Percentiles rank a stretch among this genome's conserved stretches.
Evolutionary conservation across 2,888 invertebrate genomes (phyloP).

Genomic region (Palloptera scutellata): DNA sequence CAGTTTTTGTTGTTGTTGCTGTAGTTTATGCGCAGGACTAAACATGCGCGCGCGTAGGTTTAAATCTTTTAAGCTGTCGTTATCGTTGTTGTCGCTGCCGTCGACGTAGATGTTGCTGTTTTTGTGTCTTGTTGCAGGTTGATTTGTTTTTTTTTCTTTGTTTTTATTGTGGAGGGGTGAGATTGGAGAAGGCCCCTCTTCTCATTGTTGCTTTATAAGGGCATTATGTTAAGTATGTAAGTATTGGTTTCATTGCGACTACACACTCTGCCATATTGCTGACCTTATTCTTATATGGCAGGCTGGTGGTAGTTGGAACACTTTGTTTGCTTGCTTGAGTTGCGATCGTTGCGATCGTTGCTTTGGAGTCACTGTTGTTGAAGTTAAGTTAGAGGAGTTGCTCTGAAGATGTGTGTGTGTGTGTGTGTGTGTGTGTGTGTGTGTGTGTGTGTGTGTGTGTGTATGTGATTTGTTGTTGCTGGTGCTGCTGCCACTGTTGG

Average conservation of each 20-base stretch:
- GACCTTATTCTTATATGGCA: slow-evolving; percentile 20
- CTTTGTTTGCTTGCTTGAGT: no score
- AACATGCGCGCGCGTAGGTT: slow-evolving; percentile 11
- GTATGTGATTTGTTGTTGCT: slow-evolving; percentile 48
- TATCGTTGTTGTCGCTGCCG: slow-evolving; percentile 5
- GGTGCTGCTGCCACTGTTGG: slow-evolving; percentile 31
- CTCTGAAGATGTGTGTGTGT: slow-evolving; percentile 7
- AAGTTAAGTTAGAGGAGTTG: no score
- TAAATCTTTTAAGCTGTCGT: slow-evolving; percentile 1
- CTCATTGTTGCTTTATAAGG: slow-evolving; percentile 17
- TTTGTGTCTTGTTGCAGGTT: slow-evolving; percentile 17
- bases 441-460: slow-evolving; percentile 26
- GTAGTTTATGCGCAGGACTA: not conserved
- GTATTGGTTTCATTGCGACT: not conserved
- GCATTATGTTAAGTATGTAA: not conserved
- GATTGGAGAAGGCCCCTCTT: no score
- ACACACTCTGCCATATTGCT: slow-evolving; percentile 2
- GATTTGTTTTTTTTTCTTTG: slow-evolving; percentile 12
- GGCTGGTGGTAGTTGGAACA: not conserved
- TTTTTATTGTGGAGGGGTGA: not conserved
- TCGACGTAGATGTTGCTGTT: no score
- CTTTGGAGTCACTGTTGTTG: no score
- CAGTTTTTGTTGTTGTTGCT: no score
- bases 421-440: slow-evolving; percentile 36
- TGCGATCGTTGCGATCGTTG: no score